Evolutionary conservation across 2,113 vertebrate species (phyloP), one percentile per base, ranked within the genome.

Genomic region (Nesoenas mayeri): DNA sequence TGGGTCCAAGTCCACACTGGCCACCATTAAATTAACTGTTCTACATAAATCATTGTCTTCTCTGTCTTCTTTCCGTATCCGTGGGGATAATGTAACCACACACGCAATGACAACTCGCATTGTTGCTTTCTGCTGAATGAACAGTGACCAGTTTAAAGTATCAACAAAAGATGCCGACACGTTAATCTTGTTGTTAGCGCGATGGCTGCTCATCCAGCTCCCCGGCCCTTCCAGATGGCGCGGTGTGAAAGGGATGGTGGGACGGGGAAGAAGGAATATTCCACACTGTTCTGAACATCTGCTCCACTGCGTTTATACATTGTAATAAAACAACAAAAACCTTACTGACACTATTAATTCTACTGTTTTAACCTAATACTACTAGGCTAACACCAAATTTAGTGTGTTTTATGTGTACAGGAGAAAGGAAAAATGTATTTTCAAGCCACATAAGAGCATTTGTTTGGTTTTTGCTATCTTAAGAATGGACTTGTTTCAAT

Each of bases 111-210:
- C 73, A 88, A 31, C 26, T 83, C 36, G 42, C 61, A 66, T 28
- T 65, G 65, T 12, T 89, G 79, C 65, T 20, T 71, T 69, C 79
- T 0, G 2, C 69, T 65, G 77, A 88, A 85, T 4, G 12, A 74
- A 80, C 84, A 93, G 85, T 79, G 95, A 81, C 71, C 91, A 97
- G 97, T 98, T 98, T 98, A 97, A 98, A 96, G 97, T 96, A 97
- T 95, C 98, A 98, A 96, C 95, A 97, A 93, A 96, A 98, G 97
- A 97, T 97, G 96, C 97, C 79, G 87, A 97, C 97, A 96, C 73
- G 54, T 97, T 98, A 98, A 98, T 98, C 98, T 97, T 81, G 75
- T 95, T 97, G 95, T 97, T 97, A 94, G 51, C 2, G 2, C 47
- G 69, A 95, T 53, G 78, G 87, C 94, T 96, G 94, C 73, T 97